Evolutionary conservation across 2,113 vertebrate species (phyloP), one percentile per base, ranked within the genome.

Genomic region (Sapajus apella): DNA sequence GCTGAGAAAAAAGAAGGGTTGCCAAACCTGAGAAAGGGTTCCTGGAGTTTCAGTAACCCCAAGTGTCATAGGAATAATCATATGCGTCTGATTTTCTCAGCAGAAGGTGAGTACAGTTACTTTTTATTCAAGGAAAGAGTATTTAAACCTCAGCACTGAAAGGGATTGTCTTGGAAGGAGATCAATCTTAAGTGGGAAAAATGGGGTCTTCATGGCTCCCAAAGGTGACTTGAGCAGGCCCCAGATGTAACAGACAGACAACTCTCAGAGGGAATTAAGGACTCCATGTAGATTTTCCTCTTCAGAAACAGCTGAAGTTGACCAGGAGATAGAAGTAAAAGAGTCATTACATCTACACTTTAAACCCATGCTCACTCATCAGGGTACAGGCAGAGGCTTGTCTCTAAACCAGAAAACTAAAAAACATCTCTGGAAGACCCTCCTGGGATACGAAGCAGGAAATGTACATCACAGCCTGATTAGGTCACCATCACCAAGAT

Each of bases 91-190:
- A 18, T 96, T 92, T 85, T 80, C 89, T 86, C 17, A 90, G 47
- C 27, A 81, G 87, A 79, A 79, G 11, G 47, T 50, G 50, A 92
- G 50, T 5, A 73, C 1, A 23, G 30, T 66, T 61, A 43, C 64
- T 73, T 81, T 90, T 93, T 73, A 93, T 56, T 35, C 37, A 90
- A 84, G 20, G 76, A 72, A 84, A 87, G 14, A 87, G 18, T 94
- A 50, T 14, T 43, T 56, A 35, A 81, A 77, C 5, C 8, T 14
- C 23, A 43, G 55, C 37, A 56, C 25, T 64, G 23, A 72, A 72
- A 72, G 37, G 58, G 45, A 13, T 18, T 79, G 17, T 56, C 35
- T 0, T 80, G 8, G 23, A 94, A 50, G 66, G 30, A 40, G n/a
- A 81, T 21, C 30, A 47, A 55, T 47, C 55, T 45, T 61, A 73